Conservation (phyloP, 2,113 vertebrate genomes). For the Grus americana region DNA sequence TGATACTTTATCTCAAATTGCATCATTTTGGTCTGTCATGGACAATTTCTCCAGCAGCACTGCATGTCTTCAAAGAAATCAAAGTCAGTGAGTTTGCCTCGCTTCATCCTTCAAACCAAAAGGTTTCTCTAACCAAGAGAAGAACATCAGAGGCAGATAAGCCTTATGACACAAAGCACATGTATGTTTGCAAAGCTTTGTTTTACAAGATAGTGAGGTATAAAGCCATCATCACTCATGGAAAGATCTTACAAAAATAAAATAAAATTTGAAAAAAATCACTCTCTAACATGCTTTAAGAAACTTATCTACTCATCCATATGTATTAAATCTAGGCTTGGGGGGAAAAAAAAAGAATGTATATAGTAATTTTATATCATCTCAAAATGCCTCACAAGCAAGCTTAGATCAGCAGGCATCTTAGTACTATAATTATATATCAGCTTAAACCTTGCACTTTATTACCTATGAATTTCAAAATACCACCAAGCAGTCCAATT, state of each 20-base stretch:
- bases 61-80: background rate
- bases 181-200: background rate
- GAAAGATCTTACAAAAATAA: background rate
- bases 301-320: background rate
- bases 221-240: background rate
- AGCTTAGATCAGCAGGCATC: background rate
- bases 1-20: background rate
- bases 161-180: rapidly evolving
- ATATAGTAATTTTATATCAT: background rate
- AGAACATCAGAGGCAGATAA: background rate
- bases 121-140: background rate
- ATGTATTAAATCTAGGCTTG: background rate
- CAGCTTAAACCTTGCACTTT: background rate
- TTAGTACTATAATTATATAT: background rate
- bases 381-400: background rate
- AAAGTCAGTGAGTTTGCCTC: background rate
- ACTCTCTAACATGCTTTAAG: background rate
- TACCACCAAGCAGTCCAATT: background rate
- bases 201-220: background rate
- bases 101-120: background rate
- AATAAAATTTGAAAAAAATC: background rate
- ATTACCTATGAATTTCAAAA: background rate
- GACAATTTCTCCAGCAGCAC: background rate
- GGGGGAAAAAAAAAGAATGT: background rate
- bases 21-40: background rate